Conservation (phyloP, 2,888 invertebrate species). For the Galeopsomyia nigrocyanea region DNA sequence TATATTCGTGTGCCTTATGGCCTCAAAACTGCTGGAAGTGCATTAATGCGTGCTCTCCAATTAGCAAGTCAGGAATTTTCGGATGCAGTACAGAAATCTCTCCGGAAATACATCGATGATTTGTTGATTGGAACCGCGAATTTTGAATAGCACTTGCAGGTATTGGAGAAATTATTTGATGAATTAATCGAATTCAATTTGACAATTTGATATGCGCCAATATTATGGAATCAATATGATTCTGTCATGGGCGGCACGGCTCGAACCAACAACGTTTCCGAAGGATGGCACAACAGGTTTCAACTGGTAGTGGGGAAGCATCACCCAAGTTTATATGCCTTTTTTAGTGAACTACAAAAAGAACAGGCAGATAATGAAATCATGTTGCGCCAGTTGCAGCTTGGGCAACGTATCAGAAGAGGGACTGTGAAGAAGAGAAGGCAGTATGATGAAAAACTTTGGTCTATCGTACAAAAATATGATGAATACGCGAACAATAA, state of each 20-base stretch:
- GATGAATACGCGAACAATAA: background rate
- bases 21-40: background rate
- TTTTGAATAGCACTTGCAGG: slow-evolving; percentile 7
- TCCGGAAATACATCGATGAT: slow-evolving; percentile 2
- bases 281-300: slow-evolving; percentile 15
- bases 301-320: slow-evolving; percentile 7
- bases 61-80: background rate
- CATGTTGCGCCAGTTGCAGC: slow-evolving; percentile 15
- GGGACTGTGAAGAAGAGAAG: too few relatives aligned
- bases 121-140: background rate
- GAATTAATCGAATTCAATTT: background rate
- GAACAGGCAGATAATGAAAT: slow-evolving; percentile 8
- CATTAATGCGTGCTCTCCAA: background rate
- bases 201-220: slow-evolving; percentile 1
- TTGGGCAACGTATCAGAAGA: slow-evolving; percentile 9
- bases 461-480: slow-evolving; percentile 6
- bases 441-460: slow-evolving; percentile 15
- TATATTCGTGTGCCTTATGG: slow-evolving; percentile 1
- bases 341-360: background rate
- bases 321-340: too few relatives aligned
- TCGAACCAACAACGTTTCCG: slow-evolving; percentile 5
- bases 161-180: background rate
- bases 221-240: slow-evolving; percentile 18
- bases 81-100: background rate
- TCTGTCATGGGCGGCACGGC: slow-evolving; percentile 3